Conservation (phyloP, 2,797 vertebrate genomes). For the Pterois miles region DNA sequence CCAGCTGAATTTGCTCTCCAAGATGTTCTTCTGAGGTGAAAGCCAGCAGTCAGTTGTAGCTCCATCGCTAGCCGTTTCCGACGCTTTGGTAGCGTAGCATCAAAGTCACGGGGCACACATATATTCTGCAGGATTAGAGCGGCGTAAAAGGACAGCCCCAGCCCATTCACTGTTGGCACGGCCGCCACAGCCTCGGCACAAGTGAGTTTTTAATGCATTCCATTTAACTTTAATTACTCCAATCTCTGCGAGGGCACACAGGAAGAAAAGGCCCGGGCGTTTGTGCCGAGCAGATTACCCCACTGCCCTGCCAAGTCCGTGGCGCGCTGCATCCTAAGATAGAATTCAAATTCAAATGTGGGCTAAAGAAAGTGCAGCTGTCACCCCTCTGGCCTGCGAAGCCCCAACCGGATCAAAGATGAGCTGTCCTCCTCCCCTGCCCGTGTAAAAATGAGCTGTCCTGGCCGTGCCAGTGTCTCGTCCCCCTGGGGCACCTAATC, state of each 20-base stretch:
- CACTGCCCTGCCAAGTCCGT: constrained; percentile 90
- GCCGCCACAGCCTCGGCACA: constrained; percentile 85
- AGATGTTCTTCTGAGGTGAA: constrained; percentile 81
- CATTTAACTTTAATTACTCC: constrained; percentile 93
- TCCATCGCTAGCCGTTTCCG: constrained; percentile 76
- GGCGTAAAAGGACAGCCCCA: constrained; percentile 85
- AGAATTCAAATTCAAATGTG: constrained; percentile 94
- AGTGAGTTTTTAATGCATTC: constrained; percentile 89
- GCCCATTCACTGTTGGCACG: constrained; percentile 86
- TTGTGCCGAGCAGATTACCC: constrained; percentile 91
- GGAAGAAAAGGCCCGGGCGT: constrained; percentile 88
- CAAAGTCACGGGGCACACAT: constrained; percentile 85
- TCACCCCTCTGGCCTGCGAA: constrained; percentile 91
- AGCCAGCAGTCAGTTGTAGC: constrained; percentile 78
- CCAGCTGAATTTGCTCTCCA: constrained; percentile 81
- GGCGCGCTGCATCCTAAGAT: constrained; percentile 89
- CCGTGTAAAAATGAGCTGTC: constrained; percentile 88
- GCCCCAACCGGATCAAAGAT: constrained; percentile 90
- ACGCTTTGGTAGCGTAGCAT: constrained; percentile 82
- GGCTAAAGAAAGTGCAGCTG: constrained; percentile 91
- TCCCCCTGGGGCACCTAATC: constrained; percentile 89
- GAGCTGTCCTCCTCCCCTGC: constrained; percentile 89
- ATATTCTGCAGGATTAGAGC: constrained; percentile 84
- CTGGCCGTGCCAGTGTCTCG: constrained; percentile 91
- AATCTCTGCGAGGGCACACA: constrained; percentile 90